Percentiles rank a stretch among this genome's conserved stretches.
phyloP scores from a whole-genome alignment of 2,113 vertebrate genomes.

The Dendrocopos noguchii region DNA sequence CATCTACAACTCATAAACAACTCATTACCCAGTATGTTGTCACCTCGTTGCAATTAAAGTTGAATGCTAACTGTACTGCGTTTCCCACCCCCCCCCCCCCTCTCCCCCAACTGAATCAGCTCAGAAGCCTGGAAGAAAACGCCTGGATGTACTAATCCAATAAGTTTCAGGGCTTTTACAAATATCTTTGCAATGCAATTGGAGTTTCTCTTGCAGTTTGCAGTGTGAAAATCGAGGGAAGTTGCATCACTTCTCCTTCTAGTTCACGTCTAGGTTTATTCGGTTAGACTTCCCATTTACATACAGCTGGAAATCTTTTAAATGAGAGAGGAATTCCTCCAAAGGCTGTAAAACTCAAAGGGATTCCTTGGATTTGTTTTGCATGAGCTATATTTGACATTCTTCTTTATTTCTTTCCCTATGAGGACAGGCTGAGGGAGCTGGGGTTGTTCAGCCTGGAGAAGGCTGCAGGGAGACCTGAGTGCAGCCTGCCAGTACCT shows the following conservation, averaged over 20 bases:
- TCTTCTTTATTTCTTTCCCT: background rate
- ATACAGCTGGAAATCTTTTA: slow-evolving; percentile 5
- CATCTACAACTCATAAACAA: slow-evolving; percentile 85
- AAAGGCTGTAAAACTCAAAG: slow-evolving; percentile 47
- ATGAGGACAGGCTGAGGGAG: no score
- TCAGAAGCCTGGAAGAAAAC: slow-evolving; percentile 66
- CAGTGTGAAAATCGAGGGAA: slow-evolving; percentile 15
- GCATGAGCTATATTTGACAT: slow-evolving; percentile 8
- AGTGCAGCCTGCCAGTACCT: no score
- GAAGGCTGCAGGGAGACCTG: no score
- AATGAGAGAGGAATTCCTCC: slow-evolving; percentile 53
- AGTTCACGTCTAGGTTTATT: slow-evolving; percentile 4
- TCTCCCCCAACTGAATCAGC: slow-evolving; percentile 69
- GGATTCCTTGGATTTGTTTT: slow-evolving; percentile 54
- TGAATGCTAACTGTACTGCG: slow-evolving; percentile 78
- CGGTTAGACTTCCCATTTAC: background rate
- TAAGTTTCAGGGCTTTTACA: slow-evolving; percentile 14
- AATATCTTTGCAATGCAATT: background rate
- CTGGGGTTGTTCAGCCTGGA: no score
- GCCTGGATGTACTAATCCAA: slow-evolving; percentile 3
- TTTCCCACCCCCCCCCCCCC: no score
- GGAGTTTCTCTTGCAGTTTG: slow-evolving; percentile 28
- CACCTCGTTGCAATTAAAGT: slow-evolving; percentile 84
- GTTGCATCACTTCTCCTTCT: background rate
- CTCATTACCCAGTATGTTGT: slow-evolving; percentile 84